A percentile compares a stretch with the other conserved stretches of the same genome.
Evolutionary conservation across 2,888 invertebrate species (phyloP).

Genomic region (Drymonia ruficornis): DNA sequence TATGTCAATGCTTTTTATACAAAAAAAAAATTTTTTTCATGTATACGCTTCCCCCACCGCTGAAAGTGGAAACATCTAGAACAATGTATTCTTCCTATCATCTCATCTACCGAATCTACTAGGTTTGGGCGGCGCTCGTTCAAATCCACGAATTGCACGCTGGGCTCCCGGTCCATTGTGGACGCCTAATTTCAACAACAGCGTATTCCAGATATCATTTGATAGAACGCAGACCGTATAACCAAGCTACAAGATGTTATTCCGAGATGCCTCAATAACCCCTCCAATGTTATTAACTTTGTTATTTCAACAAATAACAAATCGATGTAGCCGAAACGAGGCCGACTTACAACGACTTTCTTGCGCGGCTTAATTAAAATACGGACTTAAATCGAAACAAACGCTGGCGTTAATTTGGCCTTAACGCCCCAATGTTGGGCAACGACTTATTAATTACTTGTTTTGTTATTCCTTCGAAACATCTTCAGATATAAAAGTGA

Average conservation of each 20-base stretch:
- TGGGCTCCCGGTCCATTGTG: too few relatives aligned
- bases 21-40: too few relatives aligned
- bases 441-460: conserved; percentile 14
- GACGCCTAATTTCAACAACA: background rate
- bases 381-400: conserved; percentile 4
- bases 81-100: too few relatives aligned
- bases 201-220: background rate
- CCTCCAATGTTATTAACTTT: conserved; percentile 1
- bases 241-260: background rate
- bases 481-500: background rate
- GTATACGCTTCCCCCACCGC: too few relatives aligned
- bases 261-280: background rate
- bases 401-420: conserved; percentile 14
- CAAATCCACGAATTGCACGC: too few relatives aligned
- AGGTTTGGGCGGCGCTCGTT: too few relatives aligned
- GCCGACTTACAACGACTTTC: conserved; percentile 1
- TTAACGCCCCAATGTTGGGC: conserved; percentile 11
- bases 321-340: background rate
- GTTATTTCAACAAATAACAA: conserved; percentile 6
- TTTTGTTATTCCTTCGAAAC: conserved; percentile 6
- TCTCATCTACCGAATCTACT: too few relatives aligned
- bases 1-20: too few relatives aligned
- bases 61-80: too few relatives aligned
- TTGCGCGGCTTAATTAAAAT: conserved; percentile 6
- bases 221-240: background rate